Evolutionary conservation across 2,113 vertebrate species (phyloP).

Genomic region (Lasiurus cinereus): DNA sequence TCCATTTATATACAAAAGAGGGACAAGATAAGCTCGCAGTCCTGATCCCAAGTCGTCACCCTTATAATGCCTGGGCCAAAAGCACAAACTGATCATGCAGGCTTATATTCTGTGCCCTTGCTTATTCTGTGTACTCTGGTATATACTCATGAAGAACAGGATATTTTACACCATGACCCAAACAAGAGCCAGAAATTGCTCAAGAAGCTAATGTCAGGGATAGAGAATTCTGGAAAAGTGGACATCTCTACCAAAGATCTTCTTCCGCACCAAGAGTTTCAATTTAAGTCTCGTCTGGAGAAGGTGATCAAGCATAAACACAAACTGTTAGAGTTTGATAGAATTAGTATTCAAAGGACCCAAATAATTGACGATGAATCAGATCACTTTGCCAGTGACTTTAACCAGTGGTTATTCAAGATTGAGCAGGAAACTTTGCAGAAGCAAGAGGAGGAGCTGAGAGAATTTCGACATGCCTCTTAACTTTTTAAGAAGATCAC

Average conservation of each 20-base stretch:
- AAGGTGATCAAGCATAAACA: conserved; percentile 97
- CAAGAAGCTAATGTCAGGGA: conserved; percentile 92
- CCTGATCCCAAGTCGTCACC: conserved; percentile 93
- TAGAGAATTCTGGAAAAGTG: conserved; percentile 86
- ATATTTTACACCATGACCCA: conserved; percentile 96
- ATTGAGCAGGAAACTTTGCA: conserved; percentile 92
- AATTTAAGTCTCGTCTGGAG: conserved; percentile 92
- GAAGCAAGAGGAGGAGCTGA: conserved; percentile 93
- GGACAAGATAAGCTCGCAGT: conserved; percentile 94
- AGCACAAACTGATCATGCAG: conserved; percentile 97
- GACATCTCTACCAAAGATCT: conserved; percentile 88
- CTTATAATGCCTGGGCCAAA: conserved; percentile 97
- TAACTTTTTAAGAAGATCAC: conserved; percentile 93
- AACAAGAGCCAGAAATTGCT: conserved; percentile 98
- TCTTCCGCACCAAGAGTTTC: conserved; percentile 91
- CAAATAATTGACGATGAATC: conserved; percentile 98
- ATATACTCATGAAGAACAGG: conserved; percentile 96
- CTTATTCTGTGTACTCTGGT: conserved; percentile 95
- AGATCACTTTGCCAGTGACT: conserved; percentile 96
- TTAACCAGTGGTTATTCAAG: conserved; percentile 97
- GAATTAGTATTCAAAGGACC: conserved; percentile 94
- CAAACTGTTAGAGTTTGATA: conserved; percentile 96
- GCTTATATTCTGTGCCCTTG: conserved; percentile 96
- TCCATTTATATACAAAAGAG: conserved; percentile 94
- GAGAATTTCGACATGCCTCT: conserved; percentile 94